Evolutionary conservation across 2,888 invertebrate species (phyloP), one percentile per base, ranked within the genome.

Genomic region (Clusia tigrina): DNA sequence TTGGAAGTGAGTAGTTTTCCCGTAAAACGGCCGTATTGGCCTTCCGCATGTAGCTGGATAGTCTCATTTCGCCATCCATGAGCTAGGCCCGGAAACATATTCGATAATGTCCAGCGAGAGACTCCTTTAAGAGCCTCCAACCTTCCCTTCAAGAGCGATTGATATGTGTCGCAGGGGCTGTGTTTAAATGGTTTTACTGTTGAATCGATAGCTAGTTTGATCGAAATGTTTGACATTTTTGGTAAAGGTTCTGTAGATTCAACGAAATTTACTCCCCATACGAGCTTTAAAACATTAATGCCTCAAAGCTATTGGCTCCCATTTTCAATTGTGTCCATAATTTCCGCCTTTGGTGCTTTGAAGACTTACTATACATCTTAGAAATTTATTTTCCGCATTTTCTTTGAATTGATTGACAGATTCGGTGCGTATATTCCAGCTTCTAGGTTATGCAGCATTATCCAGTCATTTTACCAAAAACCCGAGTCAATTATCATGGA

Each of bases 11-110:
- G 24, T 66, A 60, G 32, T 67, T 65, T 58, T 68, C 65, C 9
- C 67, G 48, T 9, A 56, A 68, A n/a, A 80, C 74, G 1, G 79
- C 78, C 42, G 66, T 68, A 62, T 81, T 81, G 59, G 77, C 70
- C 18, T 78, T 57, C 2, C 76, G 61, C 74, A 81, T 79, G 64
- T 80, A 79, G 2, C 79, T 60, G 64, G 79, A 79, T 3, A 81
- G 68, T 15, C 79, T 53, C 20, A 80, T 72, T 22, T 74, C 76
- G 1, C 67, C 70, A 62, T 70, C 79, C 79, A 81, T 51, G 58
- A 1, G 42, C 60, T 65, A 15, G 24, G 54, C n/a, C 60, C 2
- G 32, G 52, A 26, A 25, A 53, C 10, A 23, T 54, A 17, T 38
- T 53, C 63, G 54, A 65, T 54, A 46, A 55, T 37, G 26, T 61